These are phyloP conservation scores for Zoanthus sociatus DNA, from an alignment of 92 coral and sea anemone genomes.

Conservation along the genomic window DNA sequence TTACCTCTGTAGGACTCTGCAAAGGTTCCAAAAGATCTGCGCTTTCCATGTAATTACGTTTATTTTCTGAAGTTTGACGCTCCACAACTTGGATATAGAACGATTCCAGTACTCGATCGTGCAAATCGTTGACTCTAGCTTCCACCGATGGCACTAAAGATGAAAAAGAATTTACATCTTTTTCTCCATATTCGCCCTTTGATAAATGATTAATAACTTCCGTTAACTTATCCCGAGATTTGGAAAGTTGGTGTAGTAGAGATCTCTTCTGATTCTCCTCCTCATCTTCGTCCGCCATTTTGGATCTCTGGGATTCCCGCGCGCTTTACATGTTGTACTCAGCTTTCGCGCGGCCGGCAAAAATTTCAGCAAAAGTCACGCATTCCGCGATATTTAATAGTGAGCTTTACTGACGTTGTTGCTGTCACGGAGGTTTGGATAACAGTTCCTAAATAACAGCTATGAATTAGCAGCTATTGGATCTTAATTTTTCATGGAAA, in stretches of 20 bases:
- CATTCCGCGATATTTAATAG: too few relatives aligned
- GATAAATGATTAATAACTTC: slow-evolving; percentile 14
- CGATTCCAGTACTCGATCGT: slow-evolving; percentile 6
- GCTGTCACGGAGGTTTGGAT: too few relatives aligned
- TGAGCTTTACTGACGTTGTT: too few relatives aligned
- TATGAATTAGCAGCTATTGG: too few relatives aligned
- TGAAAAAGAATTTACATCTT: neutral
- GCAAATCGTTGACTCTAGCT: neutral
- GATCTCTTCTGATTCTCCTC: neutral
- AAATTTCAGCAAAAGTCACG: too few relatives aligned
- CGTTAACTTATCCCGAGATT: neutral
- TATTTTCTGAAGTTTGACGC: neutral
- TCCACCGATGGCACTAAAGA: slow-evolving; percentile 22
- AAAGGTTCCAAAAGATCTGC: neutral
- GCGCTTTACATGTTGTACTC: neutral
- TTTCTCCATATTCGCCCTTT: neutral
- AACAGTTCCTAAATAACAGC: too few relatives aligned
- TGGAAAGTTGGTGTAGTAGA: neutral
- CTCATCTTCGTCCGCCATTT: slow-evolving; percentile 44
- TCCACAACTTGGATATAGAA: slow-evolving; percentile 15
- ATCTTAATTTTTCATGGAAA: too few relatives aligned
- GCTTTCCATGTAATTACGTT: neutral
- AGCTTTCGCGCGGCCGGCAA: slow-evolving; percentile 6
- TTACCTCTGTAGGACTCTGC: neutral
- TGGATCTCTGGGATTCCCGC: neutral